A percentile compares a stretch with the other conserved stretches of the same genome.
Conservation (phyloP, 2,888 invertebrate species). For the Nipponacmea schrenckii region DNA sequence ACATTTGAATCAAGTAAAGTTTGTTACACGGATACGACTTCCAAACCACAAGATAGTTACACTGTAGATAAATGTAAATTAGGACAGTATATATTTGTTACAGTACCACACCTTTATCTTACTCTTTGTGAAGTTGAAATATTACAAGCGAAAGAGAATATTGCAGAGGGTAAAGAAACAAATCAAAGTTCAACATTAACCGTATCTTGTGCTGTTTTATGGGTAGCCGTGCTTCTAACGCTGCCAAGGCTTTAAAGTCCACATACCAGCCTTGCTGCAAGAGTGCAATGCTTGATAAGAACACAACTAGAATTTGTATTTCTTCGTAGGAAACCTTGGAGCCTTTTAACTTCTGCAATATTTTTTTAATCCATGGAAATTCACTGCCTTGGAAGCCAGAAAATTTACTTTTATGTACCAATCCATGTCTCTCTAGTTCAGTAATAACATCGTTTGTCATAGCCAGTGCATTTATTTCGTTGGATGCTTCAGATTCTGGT, state of each 20-base stretch:
- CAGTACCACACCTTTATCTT: no score
- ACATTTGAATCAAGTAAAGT: no score
- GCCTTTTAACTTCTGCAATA: not conserved
- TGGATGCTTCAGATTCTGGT: not conserved
- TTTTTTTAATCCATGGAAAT: not conserved
- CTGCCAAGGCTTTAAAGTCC: not conserved
- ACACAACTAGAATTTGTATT: not conserved
- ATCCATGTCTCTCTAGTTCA: not conserved
- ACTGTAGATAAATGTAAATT: no score
- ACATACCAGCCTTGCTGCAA: not conserved
- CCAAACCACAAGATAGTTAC: no score
- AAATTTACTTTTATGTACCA: not conserved
- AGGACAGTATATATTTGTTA: no score
- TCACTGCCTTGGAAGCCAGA: not conserved
- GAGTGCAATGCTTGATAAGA: not conserved
- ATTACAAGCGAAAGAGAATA: no score
- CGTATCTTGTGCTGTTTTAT: not conserved
- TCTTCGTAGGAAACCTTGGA: not conserved
- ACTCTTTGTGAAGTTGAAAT: no score
- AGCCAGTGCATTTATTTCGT: not conserved
- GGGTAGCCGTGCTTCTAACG: not conserved
- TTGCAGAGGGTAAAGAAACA: no score
- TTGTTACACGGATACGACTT: no score
- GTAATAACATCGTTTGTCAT: not conserved
- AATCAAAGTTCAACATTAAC: no score